Evolutionary conservation across 2,888 invertebrate species (phyloP).

Genomic region (Dilophus febrilis): DNA sequence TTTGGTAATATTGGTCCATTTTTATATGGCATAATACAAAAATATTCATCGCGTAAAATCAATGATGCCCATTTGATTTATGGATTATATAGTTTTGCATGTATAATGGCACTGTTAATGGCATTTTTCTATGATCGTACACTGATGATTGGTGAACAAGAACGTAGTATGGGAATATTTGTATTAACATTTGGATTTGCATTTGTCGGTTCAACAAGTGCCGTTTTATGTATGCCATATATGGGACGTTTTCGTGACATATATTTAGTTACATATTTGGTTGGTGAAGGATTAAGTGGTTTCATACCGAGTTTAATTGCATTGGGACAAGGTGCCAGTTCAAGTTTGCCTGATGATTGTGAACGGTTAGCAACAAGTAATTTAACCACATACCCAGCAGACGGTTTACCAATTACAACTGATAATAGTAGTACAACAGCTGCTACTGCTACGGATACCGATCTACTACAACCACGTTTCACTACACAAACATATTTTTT

Average conservation of each 20-base stretch:
- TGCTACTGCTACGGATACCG: too few species aligned
- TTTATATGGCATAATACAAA: conserved; percentile 39
- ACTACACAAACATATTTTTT: conserved; percentile 45
- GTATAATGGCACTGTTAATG: conserved; percentile 37
- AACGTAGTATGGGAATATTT: too few species aligned
- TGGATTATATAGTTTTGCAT: conserved; percentile 35
- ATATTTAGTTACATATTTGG: conserved; percentile 65
- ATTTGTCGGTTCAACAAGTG: conserved; percentile 41
- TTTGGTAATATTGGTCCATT: conserved; percentile 70
- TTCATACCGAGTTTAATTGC: conserved; percentile 64
- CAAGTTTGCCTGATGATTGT: conserved; percentile 39
- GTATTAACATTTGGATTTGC: conserved; percentile 47
- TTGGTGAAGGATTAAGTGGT: conserved; percentile 69
- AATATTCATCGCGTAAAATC: conserved; percentile 28
- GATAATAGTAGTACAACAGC: neutral
- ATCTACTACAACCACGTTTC: conserved; percentile 43
- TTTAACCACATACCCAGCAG: conserved; percentile 26
- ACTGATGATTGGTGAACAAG: conserved; percentile 31
- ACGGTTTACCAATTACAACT: conserved; percentile 2
- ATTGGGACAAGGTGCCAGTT: conserved; percentile 59
- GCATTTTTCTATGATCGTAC: conserved; percentile 43
- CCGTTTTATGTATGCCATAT: conserved; percentile 73
- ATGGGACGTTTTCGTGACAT: conserved; percentile 54
- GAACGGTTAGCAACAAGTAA: conserved; percentile 24
- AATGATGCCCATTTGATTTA: conserved; percentile 39